Percentiles rank a stretch among this genome's conserved stretches.
Conservation (phyloP, 2,888 invertebrate species). For the Ochropleura plecta region DNA sequence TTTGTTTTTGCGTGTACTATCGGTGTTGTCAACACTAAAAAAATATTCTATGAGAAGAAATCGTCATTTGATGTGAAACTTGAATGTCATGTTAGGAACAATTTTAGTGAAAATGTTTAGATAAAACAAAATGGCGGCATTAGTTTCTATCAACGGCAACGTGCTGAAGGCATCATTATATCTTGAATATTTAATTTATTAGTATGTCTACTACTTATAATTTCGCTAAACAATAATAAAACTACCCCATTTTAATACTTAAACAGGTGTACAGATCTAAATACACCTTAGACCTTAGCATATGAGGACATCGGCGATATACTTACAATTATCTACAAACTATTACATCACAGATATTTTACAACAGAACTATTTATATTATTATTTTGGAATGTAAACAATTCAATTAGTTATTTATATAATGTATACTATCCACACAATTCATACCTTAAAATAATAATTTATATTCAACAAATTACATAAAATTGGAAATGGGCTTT, state of each 20-base stretch:
- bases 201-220: background rate
- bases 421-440: constrained; percentile 40
- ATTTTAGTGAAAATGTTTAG: background rate
- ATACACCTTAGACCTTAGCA: constrained; percentile 27
- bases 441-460: constrained; percentile 32
- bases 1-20: too few relatives aligned
- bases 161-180: too few relatives aligned
- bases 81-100: background rate
- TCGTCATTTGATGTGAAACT: background rate
- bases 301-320: constrained; percentile 44
- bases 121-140: background rate
- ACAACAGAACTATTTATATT: constrained; percentile 72
- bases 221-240: constrained; percentile 20
- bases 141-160: background rate
- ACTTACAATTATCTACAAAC: constrained; percentile 67
- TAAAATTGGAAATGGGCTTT: constrained; percentile 26
- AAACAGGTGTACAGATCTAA: constrained; percentile 38
- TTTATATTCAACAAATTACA: constrained; percentile 30
- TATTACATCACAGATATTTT: constrained; percentile 84
- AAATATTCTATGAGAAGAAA: background rate
- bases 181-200: background rate
- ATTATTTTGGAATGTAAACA: constrained; percentile 63
- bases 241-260: constrained; percentile 35
- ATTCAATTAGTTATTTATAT: constrained; percentile 22
- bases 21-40: background rate